These are phyloP conservation scores for Poecilia wingei DNA, from an alignment of 2,797 vertebrate species.

Conservation along the genomic window DNA sequence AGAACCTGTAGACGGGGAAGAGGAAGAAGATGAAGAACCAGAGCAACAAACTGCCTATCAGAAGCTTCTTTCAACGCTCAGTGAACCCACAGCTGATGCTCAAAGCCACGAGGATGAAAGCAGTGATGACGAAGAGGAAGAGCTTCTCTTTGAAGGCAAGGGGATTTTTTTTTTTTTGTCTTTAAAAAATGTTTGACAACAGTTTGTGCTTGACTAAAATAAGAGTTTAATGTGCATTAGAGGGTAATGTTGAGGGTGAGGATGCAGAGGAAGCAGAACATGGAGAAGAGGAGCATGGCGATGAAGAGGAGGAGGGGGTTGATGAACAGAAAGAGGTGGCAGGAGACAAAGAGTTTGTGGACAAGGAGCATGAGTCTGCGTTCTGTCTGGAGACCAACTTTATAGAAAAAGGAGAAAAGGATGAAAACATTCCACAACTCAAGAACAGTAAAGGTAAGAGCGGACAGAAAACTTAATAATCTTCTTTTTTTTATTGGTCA, in stretches of 20 bases:
- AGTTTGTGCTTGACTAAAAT: not conserved
- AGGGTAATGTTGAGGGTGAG: constrained; percentile 32
- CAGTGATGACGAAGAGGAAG: constrained; percentile 57
- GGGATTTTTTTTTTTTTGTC: not conserved
- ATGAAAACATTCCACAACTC: constrained; percentile 17
- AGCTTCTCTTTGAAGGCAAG: constrained; percentile 68
- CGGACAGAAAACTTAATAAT: too few relatives aligned
- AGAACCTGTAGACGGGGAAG: constrained; percentile 75
- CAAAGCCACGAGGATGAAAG: constrained; percentile 83
- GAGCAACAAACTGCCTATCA: constrained; percentile 88
- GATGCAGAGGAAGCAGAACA: constrained; percentile 42
- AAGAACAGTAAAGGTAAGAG: constrained; percentile 50
- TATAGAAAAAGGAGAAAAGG: constrained; percentile 68
- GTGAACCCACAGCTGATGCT: constrained; percentile 61
- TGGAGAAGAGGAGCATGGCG: constrained; percentile 41
- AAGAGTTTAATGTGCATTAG: constrained; percentile 17
- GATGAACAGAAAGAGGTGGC: constrained; percentile 31
- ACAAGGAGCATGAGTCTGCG: constrained; percentile 86
- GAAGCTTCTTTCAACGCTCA: constrained; percentile 88
- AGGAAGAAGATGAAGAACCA: constrained; percentile 81
- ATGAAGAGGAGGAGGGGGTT: constrained; percentile 32
- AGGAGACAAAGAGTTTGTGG: constrained; percentile 83
- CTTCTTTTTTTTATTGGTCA: not conserved
- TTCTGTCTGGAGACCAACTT: constrained; percentile 94
- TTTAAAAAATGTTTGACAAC: not conserved